These are phyloP conservation scores for Cyphomyrmex costatus DNA, from an alignment of 1,140 invertebrate genomes.

Conservation along the genomic window DNA sequence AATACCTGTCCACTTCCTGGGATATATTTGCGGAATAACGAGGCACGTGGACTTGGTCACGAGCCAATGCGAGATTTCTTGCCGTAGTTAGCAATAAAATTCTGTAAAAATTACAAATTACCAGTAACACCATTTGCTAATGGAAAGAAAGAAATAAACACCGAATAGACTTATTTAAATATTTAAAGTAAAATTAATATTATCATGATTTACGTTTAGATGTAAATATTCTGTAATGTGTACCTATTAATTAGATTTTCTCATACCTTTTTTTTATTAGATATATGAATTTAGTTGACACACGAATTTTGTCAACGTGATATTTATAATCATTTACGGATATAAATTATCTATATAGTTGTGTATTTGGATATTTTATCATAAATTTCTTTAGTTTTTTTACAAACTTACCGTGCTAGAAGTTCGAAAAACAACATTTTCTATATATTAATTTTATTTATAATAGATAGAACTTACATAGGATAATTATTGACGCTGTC, in stretches of 20 bases:
- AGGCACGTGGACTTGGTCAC: neutral
- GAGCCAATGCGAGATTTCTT: neutral
- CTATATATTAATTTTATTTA: slow-evolving; percentile 16
- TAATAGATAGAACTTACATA: neutral
- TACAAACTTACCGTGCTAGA: neutral
- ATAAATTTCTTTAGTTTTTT: neutral
- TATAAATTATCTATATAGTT: no score
- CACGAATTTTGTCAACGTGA: neutral
- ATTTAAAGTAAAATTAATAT: slow-evolving; percentile 2
- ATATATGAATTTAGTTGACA: neutral
- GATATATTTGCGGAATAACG: slow-evolving; percentile 34
- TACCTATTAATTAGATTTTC: neutral
- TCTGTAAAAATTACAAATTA: neutral
- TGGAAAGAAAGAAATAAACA: neutral
- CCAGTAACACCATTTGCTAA: neutral
- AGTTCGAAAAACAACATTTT: neutral
- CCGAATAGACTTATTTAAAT: neutral
- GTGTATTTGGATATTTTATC: neutral
- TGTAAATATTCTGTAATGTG: neutral
- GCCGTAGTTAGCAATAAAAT: neutral
- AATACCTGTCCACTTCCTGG: slow-evolving; percentile 15
- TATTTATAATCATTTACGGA: no score
- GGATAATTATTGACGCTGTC: neutral
- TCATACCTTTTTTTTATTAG: neutral
- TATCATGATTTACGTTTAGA: neutral